Evolutionary conservation across 2,113 vertebrate species (phyloP), one percentile per base, ranked within the genome.

Genomic region (Corvus moneduloides): DNA sequence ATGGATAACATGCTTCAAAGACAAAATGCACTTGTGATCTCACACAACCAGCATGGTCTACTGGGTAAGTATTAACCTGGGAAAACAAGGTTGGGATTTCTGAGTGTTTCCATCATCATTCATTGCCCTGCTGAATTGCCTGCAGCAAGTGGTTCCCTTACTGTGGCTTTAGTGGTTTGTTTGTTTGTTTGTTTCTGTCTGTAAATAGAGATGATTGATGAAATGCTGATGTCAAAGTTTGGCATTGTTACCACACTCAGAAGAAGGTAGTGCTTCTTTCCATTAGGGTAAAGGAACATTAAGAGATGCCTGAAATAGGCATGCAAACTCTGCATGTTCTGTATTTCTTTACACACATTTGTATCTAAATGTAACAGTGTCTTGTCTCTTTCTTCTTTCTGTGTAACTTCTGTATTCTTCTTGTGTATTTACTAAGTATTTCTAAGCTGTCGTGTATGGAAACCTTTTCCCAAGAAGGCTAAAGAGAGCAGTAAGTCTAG

Each of bases 21-120:
- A 84, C 68, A 93, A 97, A 94, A 84, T 71, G 35, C 44, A 23
- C 88, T 90, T 94, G 72, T 94, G 90, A 83, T 88, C 84, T 94
- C 54, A 66, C 39, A 71, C 72, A 94, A 69, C 39, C 82, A 92
- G 44, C 61, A 64, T 35, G 37, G 24, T 75, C 92, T 52, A 12
- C 24, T 54, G 76, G 39, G 69, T 58, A 69, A 73, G 14, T 75
- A 82, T 72, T 84, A 87, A 43, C 59, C 27, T 63, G 83, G 68
- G 86, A 90, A 92, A 90, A 81, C 10, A 63, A 69, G n/a, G 43
- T 0, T 54, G 48, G 69, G 43, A 68, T 91, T 95, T 93, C 71
- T 75, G 54, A 17, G 11, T 83, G 28, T 71, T 90, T 81, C 39
- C 26, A 48, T 54, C 33, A 24, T 35, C 33, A 63, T 80, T 81